Conservation (phyloP, 2,113 vertebrate genomes). For the Empidonax alnorum region DNA sequence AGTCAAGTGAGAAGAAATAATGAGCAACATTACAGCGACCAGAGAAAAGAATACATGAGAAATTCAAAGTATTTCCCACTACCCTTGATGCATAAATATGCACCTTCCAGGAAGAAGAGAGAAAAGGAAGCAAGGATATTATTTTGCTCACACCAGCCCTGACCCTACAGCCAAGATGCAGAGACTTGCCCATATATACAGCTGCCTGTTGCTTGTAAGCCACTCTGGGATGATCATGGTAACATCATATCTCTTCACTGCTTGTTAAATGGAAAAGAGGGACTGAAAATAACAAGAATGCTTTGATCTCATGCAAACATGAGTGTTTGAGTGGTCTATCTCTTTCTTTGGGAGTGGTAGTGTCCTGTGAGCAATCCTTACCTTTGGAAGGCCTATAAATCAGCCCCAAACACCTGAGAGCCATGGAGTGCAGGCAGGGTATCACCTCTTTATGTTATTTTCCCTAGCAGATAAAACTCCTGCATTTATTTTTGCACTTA, state of each 20-base stretch:
- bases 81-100: neutral
- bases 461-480: neutral
- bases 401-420: neutral
- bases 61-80: neutral
- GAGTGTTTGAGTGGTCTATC: neutral
- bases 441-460: neutral
- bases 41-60: neutral
- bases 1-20: slow-evolving; percentile 41
- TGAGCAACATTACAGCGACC: neutral
- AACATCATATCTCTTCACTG: neutral
- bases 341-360: neutral
- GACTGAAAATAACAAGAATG: neutral
- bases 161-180: neutral
- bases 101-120: neutral
- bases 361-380: neutral
- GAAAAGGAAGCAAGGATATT: neutral
- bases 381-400: neutral
- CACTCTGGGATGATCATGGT: neutral
- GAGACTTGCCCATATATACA: neutral
- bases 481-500: neutral
- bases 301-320: neutral
- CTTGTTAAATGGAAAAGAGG: neutral
- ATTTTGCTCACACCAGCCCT: neutral
- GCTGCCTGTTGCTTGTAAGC: neutral
- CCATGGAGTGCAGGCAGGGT: accelerated